Evolutionary conservation across 2,888 invertebrate genomes (phyloP).

Genomic region (Rhagium mordax): DNA sequence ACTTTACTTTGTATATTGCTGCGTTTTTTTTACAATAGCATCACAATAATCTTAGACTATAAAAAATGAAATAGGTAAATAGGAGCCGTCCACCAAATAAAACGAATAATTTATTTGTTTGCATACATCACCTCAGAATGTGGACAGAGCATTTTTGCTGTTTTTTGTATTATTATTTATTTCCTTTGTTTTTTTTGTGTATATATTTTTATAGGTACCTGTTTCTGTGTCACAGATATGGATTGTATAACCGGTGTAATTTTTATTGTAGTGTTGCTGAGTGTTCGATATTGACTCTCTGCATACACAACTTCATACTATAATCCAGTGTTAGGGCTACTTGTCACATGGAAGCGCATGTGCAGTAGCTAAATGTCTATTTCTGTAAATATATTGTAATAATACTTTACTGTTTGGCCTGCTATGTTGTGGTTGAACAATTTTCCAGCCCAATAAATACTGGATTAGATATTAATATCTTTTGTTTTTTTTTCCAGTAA

Average conservation of each 20-base stretch:
- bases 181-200: slow-evolving; percentile 51
- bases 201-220: slow-evolving; percentile 69
- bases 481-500: slow-evolving; percentile 15
- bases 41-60: slow-evolving; percentile 48
- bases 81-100: slow-evolving; percentile 49
- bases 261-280: slow-evolving; percentile 43
- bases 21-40: slow-evolving; percentile 45
- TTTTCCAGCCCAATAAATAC: slow-evolving; percentile 69
- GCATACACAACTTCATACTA: slow-evolving; percentile 42
- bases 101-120: slow-evolving; percentile 32
- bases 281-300: neutral
- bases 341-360: slow-evolving; percentile 62
- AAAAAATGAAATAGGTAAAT: slow-evolving; percentile 47
- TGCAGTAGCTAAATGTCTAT: slow-evolving; percentile 66
- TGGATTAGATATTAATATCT: slow-evolving; percentile 63
- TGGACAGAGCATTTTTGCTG: slow-evolving; percentile 43
- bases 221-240: slow-evolving; percentile 67
- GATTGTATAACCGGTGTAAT: slow-evolving; percentile 65
- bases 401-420: slow-evolving; percentile 62
- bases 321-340: slow-evolving; percentile 67
- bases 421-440: slow-evolving; percentile 70
- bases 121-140: slow-evolving; percentile 34
- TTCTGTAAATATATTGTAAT: slow-evolving; percentile 67
- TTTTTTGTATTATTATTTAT: slow-evolving; percentile 41
- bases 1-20: slow-evolving; percentile 25